Evolutionary conservation across 1,140 invertebrate genomes (phyloP), one percentile per base, ranked within the genome.

Genomic region (Bathynomus jamesi): DNA sequence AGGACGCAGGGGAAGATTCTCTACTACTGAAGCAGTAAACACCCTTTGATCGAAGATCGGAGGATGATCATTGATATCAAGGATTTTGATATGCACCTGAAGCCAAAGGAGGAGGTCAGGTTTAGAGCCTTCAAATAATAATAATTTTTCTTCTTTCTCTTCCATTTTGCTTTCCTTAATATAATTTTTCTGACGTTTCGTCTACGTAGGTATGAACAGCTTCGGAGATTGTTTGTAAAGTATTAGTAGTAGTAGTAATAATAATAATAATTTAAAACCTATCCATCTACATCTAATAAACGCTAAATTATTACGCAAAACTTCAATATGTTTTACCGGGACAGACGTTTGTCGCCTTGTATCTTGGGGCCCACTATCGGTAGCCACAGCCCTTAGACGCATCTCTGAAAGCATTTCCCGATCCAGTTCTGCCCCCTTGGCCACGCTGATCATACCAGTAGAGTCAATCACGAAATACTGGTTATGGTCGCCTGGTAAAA

Each of bases 11-110:
- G 89, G 86, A 11, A 94, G 86, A 80, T 93, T 94, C 80, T 95
- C 93, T 1, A 90, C 89, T 1, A 96, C 89, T 0, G 87, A 89
- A 0, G 91, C 88, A 75, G 88, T 87, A 80, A 93, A 93, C 24
- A 86, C 85, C 61, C 88, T 86, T 72, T 89, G 87, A 0, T 85
- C 87, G 80, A 95, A 94, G 69, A 88, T 84, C 0, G 93, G 93
- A 3, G 87, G 79, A 81, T 94, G 92, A 80, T 95, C 93, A 81
- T 95, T 94, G 1, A 91, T 86, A 81, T 95, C 92, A 24, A 86
- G 79, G 0, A 95, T 85, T 80, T 87, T 89, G n/a, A 95, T 87
- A 78, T 89, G 85, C 0, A 83, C 69, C 77, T 76, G 69, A 4
- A 63, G 21, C 28, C 62, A 32, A 40, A 28, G 40, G 28, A n/a